Conservation (phyloP, 2,888 invertebrate species). For the Drosophila paracracens region DNA sequence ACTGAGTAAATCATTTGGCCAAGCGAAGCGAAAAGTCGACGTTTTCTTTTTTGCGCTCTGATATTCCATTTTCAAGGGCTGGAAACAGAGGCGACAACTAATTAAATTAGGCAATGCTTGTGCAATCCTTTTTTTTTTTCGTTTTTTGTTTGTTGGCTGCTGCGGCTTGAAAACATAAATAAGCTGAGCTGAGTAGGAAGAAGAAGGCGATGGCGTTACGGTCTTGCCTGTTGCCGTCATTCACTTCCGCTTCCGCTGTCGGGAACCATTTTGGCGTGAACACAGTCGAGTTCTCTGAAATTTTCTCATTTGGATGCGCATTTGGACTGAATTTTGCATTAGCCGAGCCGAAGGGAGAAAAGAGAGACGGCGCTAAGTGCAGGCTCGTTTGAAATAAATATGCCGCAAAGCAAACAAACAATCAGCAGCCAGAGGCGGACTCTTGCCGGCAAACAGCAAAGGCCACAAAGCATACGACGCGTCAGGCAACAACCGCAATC, state of each 20-base stretch:
- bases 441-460: conserved; percentile 27
- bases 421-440: conserved; percentile 52
- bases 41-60: conserved; percentile 9
- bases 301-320: conserved; percentile 72
- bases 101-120: conserved; percentile 73
- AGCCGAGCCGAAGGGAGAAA: conserved; percentile 29
- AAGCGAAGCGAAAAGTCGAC: conserved; percentile 59
- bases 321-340: conserved; percentile 79
- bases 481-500: conserved; percentile 70
- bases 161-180: conserved; percentile 73
- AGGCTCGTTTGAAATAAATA: conserved; percentile 81
- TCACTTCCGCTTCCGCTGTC: conserved; percentile 75
- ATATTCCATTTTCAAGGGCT: conserved; percentile 6
- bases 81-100: conserved; percentile 62
- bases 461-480: conserved; percentile 70
- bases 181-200: conserved; percentile 36
- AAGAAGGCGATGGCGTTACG: conserved; percentile 11
- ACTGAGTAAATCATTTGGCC: conserved; percentile 73
- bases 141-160: conserved; percentile 34
- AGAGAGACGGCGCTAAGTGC: conserved; percentile 65
- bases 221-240: conserved; percentile 47
- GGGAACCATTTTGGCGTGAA: conserved; percentile 80
- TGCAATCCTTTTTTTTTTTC: conserved; percentile 59
- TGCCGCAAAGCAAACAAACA: conserved; percentile 81
- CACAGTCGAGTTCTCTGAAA: conserved; percentile 53